phyloP scores from a whole-genome alignment of 2,797 vertebrate species.

The Potorous gilbertii region DNA sequence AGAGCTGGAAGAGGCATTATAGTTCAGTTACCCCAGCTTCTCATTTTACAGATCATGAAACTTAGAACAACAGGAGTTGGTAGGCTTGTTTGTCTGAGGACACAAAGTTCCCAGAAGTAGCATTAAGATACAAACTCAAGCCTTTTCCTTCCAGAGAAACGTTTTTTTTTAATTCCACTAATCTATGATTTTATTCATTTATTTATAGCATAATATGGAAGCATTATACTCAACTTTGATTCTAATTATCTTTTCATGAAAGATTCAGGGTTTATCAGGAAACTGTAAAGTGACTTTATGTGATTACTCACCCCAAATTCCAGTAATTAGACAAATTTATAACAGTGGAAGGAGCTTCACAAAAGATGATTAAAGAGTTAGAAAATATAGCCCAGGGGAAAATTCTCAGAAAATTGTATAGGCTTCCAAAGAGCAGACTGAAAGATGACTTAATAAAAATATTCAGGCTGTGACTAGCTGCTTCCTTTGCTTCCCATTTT shows the following conservation, averaged over 20 bases:
- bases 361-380: conserved; percentile 61
- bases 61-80: neutral
- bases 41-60: neutral
- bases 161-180: neutral
- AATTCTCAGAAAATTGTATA: conserved; percentile 51
- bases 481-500: neutral
- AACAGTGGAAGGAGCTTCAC: conserved; percentile 35
- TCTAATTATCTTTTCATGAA: conserved; percentile 64
- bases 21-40: neutral
- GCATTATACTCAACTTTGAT: conserved; percentile 26
- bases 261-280: conserved; percentile 46
- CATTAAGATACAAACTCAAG: neutral
- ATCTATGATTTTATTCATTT: conserved; percentile 44
- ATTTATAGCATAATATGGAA: neutral
- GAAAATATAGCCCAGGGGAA: conserved; percentile 53
- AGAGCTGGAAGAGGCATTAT: neutral
- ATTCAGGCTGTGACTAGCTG: neutral
- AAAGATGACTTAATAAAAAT: neutral
- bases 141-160: neutral
- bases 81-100: neutral
- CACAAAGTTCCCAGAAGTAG: neutral
- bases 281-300: conserved; percentile 49
- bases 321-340: conserved; percentile 51
- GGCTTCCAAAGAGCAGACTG: neutral
- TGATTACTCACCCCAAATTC: conserved; percentile 53